A percentile compares a stretch with the other conserved stretches of the same genome.
Evolutionary conservation across 2,888 invertebrate genomes (phyloP).

Genomic region (Phalera bucephala): DNA sequence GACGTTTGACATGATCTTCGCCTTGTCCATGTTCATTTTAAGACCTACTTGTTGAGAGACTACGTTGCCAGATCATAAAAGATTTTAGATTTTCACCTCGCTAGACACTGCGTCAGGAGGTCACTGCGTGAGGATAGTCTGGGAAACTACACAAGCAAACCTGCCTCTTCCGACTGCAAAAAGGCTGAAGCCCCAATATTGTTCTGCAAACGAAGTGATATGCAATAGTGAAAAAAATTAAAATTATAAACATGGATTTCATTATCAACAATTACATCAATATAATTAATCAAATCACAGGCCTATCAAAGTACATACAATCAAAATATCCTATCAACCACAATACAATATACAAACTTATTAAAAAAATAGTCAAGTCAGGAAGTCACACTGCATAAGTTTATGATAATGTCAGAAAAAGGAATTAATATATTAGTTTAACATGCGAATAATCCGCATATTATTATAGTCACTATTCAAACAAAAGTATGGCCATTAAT

Average conservation of each 20-base stretch:
- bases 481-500: constrained; percentile 15
- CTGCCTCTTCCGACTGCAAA: no score
- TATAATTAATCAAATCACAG: constrained; percentile 68
- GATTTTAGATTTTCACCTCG: no score
- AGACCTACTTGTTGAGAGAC: no score
- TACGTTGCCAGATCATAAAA: no score
- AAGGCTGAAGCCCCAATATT: no score
- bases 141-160: no score
- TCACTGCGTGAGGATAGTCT: no score
- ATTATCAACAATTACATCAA: constrained; percentile 64
- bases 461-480: constrained; percentile 18
- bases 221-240: no score
- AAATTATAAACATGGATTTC: constrained; percentile 56
- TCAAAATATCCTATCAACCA: constrained; percentile 46
- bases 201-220: no score
- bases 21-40: no score
- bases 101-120: no score
- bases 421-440: constrained; percentile 12
- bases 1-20: no score
- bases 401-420: constrained; percentile 10
- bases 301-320: constrained; percentile 57
- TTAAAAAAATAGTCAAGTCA: constrained; percentile 34
- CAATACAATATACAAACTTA: constrained; percentile 39
- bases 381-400: constrained; percentile 9
- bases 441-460: constrained; percentile 21